These are phyloP conservation scores for Drosophila siamana DNA, from an alignment of 2,888 invertebrate genomes.

Conservation along the genomic window DNA sequence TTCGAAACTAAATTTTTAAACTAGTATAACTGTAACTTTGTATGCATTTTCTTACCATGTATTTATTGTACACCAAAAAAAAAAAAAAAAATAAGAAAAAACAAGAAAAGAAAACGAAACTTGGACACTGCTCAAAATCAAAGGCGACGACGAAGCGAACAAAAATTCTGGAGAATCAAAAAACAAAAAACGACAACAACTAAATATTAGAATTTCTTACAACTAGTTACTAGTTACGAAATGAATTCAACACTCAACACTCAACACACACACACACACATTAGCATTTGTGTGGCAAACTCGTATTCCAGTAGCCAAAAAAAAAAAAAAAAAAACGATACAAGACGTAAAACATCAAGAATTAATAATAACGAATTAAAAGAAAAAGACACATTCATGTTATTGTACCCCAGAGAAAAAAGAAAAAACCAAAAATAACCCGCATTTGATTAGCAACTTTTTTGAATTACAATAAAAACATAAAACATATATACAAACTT, in stretches of 20 bases:
- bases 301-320: slow-evolving; percentile 65
- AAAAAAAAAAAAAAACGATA: slow-evolving; percentile 10
- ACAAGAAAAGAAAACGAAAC: slow-evolving; percentile 10
- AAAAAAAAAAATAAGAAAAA: slow-evolving; percentile 3
- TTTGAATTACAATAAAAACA: slow-evolving; percentile 31
- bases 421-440: slow-evolving; percentile 18
- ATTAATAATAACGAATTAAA: slow-evolving; percentile 10
- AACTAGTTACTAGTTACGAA: slow-evolving; percentile 62
- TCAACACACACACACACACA: slow-evolving; percentile 11
- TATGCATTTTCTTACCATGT: slow-evolving; percentile 77
- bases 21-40: slow-evolving; percentile 77
- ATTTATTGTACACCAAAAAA: slow-evolving; percentile 66
- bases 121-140: slow-evolving; percentile 54
- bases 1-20: slow-evolving; percentile 77
- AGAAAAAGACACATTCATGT: slow-evolving; percentile 9
- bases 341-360: too few relatives aligned
- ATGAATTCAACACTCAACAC: slow-evolving; percentile 26
- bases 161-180: too few relatives aligned
- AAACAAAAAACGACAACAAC: too few relatives aligned
- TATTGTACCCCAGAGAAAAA: slow-evolving; percentile 24
- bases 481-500: slow-evolving; percentile 22
- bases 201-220: slow-evolving; percentile 48
- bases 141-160: slow-evolving; percentile 30
- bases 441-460: slow-evolving; percentile 29
- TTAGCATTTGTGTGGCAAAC: slow-evolving; percentile 48